Evolutionary conservation across 2,113 vertebrate species (phyloP), one percentile per base, ranked within the genome.

Genomic region (Spilogale gracilis): DNA sequence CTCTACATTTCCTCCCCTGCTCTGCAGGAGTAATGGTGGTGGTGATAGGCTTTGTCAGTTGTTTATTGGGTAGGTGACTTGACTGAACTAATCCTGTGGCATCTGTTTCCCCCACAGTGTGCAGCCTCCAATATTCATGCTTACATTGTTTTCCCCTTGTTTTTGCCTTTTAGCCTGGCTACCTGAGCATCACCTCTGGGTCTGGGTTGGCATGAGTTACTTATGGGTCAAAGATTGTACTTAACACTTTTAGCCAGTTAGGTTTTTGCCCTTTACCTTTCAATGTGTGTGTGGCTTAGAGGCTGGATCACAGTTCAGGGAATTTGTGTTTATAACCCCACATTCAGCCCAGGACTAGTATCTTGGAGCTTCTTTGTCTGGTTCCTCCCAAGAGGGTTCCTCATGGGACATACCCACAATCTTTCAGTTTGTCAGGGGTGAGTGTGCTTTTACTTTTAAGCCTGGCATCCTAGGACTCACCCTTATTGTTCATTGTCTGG

Each of bases 371-470:
- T 67, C 54, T 92, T 81, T 82, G 85, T 91, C 54, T 84, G 48
- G 71, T 76, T 32, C 9, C 48, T 91, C 58, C 45, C 16, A 23
- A 45, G 67, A 95, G 76, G n/a, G 63, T 50, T 79, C 48, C 92
- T 67, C 25, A 63, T 95, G 86, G 65, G 65, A 10, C 78, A 67
- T 91, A 27, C 43, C 65, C 54, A 30, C 48, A 32, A 67, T 52
- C 54, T 79, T 63, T 50, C 60, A 23, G 11, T 80, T 65, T 74
- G 43, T 45, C 10, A 3, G 10, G 18, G 6, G 32, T 50, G 50
- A 90, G 23, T 85, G 11, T 87, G 50, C 13, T 54, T 87, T 90
- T 79, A 52, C 61, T 94, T 82, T 94, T 90, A 96, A 88, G 52
- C 27, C 81, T 65, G 7, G 7, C 20, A 25, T 79, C 63, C 30